A percentile compares a stretch with the other conserved stretches of the same genome.
phyloP scores from a whole-genome alignment of 2,888 invertebrate genomes.

The Cephus pulcher region DNA sequence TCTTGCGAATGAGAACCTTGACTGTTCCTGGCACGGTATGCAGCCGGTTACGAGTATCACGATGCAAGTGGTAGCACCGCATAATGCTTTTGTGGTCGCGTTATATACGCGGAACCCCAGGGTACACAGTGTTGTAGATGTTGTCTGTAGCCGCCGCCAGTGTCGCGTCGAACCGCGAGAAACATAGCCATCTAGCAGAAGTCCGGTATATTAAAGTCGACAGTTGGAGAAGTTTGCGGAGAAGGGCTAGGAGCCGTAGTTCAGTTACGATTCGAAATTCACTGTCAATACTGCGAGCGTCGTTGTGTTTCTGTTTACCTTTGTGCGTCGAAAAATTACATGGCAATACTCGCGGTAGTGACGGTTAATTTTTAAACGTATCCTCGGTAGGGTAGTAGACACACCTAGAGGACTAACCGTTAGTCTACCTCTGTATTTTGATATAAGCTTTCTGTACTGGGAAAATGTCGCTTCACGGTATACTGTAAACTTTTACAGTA shows the following conservation, averaged over 20 bases:
- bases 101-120: neutral
- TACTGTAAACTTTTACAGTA: too few relatives aligned
- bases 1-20: neutral
- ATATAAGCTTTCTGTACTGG: too few relatives aligned
- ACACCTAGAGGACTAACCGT: neutral
- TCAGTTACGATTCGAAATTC: too few relatives aligned
- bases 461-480: too few relatives aligned
- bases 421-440: neutral
- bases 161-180: neutral
- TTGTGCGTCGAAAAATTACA: too few relatives aligned
- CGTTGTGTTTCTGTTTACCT: too few relatives aligned
- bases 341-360: too few relatives aligned
- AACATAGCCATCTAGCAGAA: too few relatives aligned
- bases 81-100: neutral
- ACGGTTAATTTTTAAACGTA: too few relatives aligned
- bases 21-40: neutral
- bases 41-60: neutral
- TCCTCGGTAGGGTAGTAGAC: neutral
- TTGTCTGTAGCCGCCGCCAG: neutral
- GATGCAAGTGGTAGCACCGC: neutral
- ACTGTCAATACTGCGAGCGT: too few relatives aligned
- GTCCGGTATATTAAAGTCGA: neutral
- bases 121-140: neutral
- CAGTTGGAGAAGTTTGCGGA: neutral
- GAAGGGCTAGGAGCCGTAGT: neutral